Conservation (phyloP, 2,888 invertebrate species). For the Apocheima hispidaria region DNA sequence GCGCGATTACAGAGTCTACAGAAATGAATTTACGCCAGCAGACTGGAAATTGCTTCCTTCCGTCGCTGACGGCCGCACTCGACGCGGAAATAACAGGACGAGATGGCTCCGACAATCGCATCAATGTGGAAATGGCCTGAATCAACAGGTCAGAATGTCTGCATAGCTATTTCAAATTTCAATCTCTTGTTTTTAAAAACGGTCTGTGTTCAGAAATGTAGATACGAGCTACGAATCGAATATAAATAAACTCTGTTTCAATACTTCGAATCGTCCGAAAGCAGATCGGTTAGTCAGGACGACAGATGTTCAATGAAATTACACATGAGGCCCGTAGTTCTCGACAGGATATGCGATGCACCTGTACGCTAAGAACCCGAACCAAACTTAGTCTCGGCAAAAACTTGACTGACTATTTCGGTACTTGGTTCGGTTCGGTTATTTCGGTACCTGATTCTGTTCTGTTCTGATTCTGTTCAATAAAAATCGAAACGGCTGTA, state of each 20-base stretch:
- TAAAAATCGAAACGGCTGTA: conserved; percentile 2
- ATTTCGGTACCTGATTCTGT: too few species aligned
- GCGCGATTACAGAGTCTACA: conserved; percentile 38
- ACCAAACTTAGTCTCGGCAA: conserved; percentile 65
- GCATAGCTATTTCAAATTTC: conserved; percentile 50
- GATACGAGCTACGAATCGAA: conserved; percentile 29
- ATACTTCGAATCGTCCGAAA: conserved; percentile 29
- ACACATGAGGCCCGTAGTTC: conserved; percentile 64
- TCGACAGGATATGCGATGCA: conserved; percentile 79
- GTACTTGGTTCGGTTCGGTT: too few species aligned
- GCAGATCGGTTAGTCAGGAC: conserved; percentile 31
- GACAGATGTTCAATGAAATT: conserved; percentile 76
- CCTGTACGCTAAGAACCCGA: conserved; percentile 71
- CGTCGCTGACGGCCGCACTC: conserved; percentile 59
- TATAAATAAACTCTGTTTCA: conserved; percentile 27
- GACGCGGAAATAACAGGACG: conserved; percentile 79
- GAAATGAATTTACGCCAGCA: conserved; percentile 67
- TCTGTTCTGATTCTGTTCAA: too few species aligned
- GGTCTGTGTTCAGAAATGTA: conserved; percentile 5
- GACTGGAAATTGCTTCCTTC: conserved; percentile 82
- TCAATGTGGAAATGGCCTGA: conserved; percentile 75
- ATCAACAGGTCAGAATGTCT: conserved; percentile 72
- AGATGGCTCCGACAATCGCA: conserved; percentile 71
- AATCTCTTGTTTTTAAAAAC: conserved; percentile 26
- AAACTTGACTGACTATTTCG: conserved; percentile 58